Conservation (phyloP, 1,140 invertebrate genomes). For the Panagrolaimus sp. region DNA sequence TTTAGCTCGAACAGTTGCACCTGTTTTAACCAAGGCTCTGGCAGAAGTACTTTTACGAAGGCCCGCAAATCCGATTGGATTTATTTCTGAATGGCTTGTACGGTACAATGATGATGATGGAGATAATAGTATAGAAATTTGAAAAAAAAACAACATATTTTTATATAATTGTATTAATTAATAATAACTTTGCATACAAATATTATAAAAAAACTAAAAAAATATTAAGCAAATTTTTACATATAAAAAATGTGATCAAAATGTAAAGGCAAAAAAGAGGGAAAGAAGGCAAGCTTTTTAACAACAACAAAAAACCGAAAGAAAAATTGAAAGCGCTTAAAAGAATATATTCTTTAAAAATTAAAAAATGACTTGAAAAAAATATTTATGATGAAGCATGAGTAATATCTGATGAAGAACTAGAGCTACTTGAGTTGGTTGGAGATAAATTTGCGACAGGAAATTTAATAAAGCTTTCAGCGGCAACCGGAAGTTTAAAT, state of each 20-base stretch:
- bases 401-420: constrained; percentile 1
- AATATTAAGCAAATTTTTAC: not conserved
- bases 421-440: constrained; percentile 11
- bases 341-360: not conserved
- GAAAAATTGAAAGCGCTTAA: not conserved
- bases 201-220: no score
- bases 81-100: constrained; percentile 56
- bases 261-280: no score
- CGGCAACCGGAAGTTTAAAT: not conserved
- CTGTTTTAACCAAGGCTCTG: constrained; percentile 57
- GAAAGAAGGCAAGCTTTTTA: no score
- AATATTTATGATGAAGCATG: not conserved
- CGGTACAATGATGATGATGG: constrained; percentile 46
- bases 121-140: no score
- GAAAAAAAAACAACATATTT: no score
- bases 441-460: constrained; percentile 6
- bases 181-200: no score
- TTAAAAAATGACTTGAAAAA: not conserved
- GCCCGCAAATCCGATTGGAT: constrained; percentile 55
- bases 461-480: not conserved
- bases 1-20: constrained; percentile 57
- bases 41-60: constrained; percentile 52
- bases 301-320: not conserved
- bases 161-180: no score
- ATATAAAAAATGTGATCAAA: no score